These are phyloP conservation scores for Anneissia japonica DNA, from an alignment of 35 echinoderm and acorn worm species.

Conservation along the genomic window DNA sequence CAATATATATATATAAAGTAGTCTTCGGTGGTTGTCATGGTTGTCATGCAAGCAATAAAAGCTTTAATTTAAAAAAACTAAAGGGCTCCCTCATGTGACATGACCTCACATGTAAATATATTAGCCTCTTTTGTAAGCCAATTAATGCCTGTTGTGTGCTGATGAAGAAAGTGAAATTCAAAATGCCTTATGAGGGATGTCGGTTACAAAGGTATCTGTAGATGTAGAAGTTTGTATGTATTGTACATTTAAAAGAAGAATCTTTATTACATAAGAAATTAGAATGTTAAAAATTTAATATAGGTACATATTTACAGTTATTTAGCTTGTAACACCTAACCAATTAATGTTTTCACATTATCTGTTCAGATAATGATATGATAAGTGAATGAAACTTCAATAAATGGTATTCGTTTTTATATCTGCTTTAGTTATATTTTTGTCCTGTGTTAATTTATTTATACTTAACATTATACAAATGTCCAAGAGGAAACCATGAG, in stretches of 20 bases:
- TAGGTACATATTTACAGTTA: neutral
- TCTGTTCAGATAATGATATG: neutral
- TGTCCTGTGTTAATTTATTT: too few relatives aligned
- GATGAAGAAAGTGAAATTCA: neutral
- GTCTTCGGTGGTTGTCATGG: too few relatives aligned
- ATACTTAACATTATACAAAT: too few relatives aligned
- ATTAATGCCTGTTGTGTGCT: neutral
- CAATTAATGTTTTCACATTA: neutral
- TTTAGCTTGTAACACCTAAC: neutral
- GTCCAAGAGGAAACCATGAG: too few relatives aligned
- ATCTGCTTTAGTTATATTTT: neutral
- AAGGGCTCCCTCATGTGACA: too few relatives aligned
- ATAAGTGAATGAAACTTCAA: neutral
- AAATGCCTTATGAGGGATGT: neutral
- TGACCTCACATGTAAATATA: too few relatives aligned
- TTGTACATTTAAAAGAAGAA: neutral
- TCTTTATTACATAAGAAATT: neutral
- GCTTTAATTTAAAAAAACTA: too few relatives aligned
- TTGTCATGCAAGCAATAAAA: too few relatives aligned
- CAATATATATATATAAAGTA: too few relatives aligned
- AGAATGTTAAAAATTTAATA: neutral
- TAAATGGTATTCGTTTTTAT: neutral
- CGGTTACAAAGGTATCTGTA: neutral
- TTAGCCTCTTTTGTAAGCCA: too few relatives aligned
- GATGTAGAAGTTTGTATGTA: neutral